Conservation (phyloP, 2,888 invertebrate genomes). For the Drepanosiphum platanoidis region DNA sequence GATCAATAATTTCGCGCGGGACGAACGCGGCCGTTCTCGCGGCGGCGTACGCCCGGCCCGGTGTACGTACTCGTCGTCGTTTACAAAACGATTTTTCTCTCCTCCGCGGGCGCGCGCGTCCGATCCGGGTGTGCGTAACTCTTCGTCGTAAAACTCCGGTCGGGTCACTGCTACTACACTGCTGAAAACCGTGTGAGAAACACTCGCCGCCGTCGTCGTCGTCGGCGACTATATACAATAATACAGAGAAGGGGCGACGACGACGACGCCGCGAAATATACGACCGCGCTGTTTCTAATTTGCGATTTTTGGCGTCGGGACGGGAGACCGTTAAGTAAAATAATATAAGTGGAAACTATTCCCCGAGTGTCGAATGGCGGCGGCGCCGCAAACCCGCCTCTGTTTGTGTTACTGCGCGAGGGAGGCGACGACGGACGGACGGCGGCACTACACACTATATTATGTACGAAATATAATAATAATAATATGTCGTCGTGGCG, state of each 20-base stretch:
- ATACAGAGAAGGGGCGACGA: too few relatives aligned
- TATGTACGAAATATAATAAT: neutral
- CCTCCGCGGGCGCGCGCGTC: neutral
- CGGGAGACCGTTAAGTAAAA: conserved; percentile 18
- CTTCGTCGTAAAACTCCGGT: conserved; percentile 14
- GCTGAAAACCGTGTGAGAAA: conserved; percentile 2
- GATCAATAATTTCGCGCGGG: conserved; percentile 22
- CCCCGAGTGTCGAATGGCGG: conserved; percentile 15
- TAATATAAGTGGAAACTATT: conserved; percentile 38
- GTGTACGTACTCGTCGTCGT: neutral
- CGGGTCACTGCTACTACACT: neutral
- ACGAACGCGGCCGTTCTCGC: neutral
- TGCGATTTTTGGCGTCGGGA: conserved; percentile 40
- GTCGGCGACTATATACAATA: too few relatives aligned
- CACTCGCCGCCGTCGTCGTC: neutral
- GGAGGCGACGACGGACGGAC: too few relatives aligned
- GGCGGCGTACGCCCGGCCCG: too few relatives aligned
- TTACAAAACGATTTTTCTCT: conserved; percentile 7
- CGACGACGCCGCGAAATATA: neutral
- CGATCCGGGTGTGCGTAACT: conserved; percentile 9
- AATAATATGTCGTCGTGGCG: neutral
- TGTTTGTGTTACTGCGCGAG: neutral
- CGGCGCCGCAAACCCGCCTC: neutral
- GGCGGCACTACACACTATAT: neutral
- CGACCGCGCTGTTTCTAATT: conserved; percentile 27